Evolutionary conservation across 2,888 invertebrate genomes (phyloP).

Genomic region (Parthenolecanium corni): DNA sequence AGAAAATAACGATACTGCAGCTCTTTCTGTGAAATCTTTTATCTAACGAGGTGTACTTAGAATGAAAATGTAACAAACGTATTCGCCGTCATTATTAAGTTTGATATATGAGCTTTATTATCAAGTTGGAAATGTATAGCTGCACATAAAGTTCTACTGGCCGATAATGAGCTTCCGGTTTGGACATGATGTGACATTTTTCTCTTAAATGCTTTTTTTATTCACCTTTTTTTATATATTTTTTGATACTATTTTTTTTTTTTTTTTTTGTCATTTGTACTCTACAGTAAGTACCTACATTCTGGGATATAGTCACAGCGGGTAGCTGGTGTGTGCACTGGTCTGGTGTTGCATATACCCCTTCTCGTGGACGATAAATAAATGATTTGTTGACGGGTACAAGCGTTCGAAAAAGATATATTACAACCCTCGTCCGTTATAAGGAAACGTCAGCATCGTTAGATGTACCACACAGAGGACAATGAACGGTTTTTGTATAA

Average conservation of each 20-base stretch:
- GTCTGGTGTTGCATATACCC: too few relatives aligned
- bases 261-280: neutral
- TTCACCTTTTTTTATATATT: too few relatives aligned
- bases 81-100: constrained; percentile 13
- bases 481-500: too few relatives aligned
- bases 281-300: constrained; percentile 13
- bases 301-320: constrained; percentile 14
- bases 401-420: neutral
- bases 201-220: neutral
- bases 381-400: constrained; percentile 14
- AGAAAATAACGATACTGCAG: too few relatives aligned
- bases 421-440: constrained; percentile 19
- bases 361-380: neutral
- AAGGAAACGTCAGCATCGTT: constrained; percentile 3
- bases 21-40: too few relatives aligned
- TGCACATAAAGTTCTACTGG: neutral
- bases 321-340: neutral
- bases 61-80: too few relatives aligned
- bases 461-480: neutral
- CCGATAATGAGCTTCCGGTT: constrained; percentile 23
- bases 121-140: neutral
- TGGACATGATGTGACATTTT: constrained; percentile 20
- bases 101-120: constrained; percentile 19
- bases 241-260: neutral
- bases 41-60: too few relatives aligned